A percentile compares a stretch with the other conserved stretches of the same genome.
These are phyloP conservation scores for Meleagris gallopavo DNA, from an alignment of 2,113 vertebrate genomes.

Conservation along the genomic window DNA sequence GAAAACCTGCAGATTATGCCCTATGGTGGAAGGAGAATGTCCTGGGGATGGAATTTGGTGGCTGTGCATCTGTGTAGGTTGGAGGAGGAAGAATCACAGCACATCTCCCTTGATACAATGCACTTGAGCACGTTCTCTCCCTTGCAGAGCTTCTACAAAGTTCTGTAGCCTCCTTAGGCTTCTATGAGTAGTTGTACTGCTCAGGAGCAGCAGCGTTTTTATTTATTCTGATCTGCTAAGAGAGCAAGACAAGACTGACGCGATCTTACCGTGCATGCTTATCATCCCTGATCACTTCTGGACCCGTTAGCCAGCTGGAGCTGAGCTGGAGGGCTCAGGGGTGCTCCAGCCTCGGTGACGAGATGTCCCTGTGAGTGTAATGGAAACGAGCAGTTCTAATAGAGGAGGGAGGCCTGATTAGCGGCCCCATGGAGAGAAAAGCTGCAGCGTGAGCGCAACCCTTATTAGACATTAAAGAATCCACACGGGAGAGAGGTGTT, in stretches of 20 bases:
- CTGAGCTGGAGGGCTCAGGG: background rate
- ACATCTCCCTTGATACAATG: rapidly evolving
- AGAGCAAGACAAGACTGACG: background rate
- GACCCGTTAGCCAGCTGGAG: background rate
- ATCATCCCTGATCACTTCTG: background rate
- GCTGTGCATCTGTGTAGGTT: background rate
- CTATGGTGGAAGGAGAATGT: conserved; percentile 27
- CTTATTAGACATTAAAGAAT: conserved; percentile 76
- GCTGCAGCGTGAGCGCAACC: conserved; percentile 49
- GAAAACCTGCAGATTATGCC: conserved; percentile 18
- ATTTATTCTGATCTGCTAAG: background rate
- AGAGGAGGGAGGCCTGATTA: conserved; percentile 60
- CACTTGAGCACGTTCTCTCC: background rate
- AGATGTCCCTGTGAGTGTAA: background rate
- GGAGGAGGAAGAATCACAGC: background rate
- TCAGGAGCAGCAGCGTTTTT: background rate
- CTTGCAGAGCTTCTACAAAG: background rate
- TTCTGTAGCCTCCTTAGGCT: background rate
- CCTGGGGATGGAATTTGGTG: background rate
- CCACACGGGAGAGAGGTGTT: conserved; percentile 71
- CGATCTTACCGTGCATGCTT: background rate
- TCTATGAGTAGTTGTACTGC: background rate
- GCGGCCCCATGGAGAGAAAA: conserved; percentile 68
- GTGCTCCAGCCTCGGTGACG: background rate
- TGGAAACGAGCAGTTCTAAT: conserved; percentile 57